Evolutionary conservation across 2,113 vertebrate species (phyloP), one percentile per base, ranked within the genome.

Genomic region (Tringa solitaria): DNA sequence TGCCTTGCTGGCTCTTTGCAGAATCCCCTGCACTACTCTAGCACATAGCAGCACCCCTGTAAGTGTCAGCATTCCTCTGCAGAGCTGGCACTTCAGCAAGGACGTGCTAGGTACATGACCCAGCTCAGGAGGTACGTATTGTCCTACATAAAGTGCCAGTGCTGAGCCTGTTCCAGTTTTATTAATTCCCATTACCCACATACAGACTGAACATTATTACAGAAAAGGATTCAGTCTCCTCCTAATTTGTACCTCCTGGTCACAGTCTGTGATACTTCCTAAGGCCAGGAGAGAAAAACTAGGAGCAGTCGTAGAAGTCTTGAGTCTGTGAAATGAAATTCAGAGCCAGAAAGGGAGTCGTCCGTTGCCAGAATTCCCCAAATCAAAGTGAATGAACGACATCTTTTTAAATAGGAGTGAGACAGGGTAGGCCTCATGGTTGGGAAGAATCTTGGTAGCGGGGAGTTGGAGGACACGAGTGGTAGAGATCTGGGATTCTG

Each of bases 21-120:
- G 85, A 72, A 92, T 60, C 60, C 73, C 81, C 79, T 81, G 63
- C 84, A 39, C 27, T 53, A 28, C 83, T 67, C 12, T 12, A 86
- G 87, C 54, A 84, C 85, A 68, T 32, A 64, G 80, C 76, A 30
- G 81, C 87, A 79, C 76, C 80, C 67, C 79, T 78, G 68, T 82
- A 75, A 88, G 89, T 92, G 92, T 87, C 94, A 94, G 90, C 80
- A 75, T 88, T 96, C 94, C 88, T 93, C 86, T 87, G 68, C 83
- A 45, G 60, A 88, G 90, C 8, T 96, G 90, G 82, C 85, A 87
- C 69, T 93, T 95, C 39, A 50, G 68, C 90, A 95, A 90, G 95
- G 90, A 92, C 39, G 15, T 89, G 91, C 46, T 61, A 56, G 73
- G 81, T 86, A 91, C 67, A 24, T 79, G 67, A 78, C 90, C 90